Conservation (phyloP, 1,140 invertebrate genomes). For the Homarus americanus region DNA sequence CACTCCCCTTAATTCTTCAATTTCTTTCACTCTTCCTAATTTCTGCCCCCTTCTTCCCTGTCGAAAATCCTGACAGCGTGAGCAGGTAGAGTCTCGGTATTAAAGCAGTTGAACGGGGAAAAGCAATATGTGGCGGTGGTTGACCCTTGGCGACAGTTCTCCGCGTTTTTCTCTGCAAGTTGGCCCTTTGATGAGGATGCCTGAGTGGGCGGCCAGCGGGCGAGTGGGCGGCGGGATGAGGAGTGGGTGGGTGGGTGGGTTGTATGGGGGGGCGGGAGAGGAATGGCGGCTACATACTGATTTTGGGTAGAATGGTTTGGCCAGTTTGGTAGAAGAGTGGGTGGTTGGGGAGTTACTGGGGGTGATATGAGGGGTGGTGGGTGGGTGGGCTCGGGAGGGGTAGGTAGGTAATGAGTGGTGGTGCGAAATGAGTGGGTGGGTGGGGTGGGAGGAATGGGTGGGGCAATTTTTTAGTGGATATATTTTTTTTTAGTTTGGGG, state of each 20-base stretch:
- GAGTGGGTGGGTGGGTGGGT: background rate
- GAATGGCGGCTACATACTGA: too few relatives aligned
- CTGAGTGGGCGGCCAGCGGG: background rate
- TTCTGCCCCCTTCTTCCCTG: too few relatives aligned
- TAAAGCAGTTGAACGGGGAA: background rate
- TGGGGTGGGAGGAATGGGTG: too few relatives aligned
- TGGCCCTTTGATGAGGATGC: background rate
- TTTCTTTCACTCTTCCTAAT: too few relatives aligned
- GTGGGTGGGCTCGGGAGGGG: background rate
- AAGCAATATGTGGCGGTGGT: constrained; percentile 4
- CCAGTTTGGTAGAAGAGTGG: too few relatives aligned
- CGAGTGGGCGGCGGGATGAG: too few relatives aligned
- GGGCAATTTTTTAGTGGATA: too few relatives aligned
- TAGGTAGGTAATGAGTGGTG: background rate
- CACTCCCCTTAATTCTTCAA: too few relatives aligned
- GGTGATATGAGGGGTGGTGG: background rate
- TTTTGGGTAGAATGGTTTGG: too few relatives aligned
- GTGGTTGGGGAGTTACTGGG: too few relatives aligned
- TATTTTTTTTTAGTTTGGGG: too few relatives aligned
- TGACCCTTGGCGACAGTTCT: background rate
- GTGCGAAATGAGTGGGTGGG: background rate
- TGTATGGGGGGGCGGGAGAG: background rate
- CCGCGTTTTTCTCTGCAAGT: background rate
- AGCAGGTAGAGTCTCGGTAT: background rate
- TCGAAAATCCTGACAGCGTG: too few relatives aligned